phyloP scores from a whole-genome alignment of 2,113 vertebrate genomes.

The Sinosuthora webbiana region DNA sequence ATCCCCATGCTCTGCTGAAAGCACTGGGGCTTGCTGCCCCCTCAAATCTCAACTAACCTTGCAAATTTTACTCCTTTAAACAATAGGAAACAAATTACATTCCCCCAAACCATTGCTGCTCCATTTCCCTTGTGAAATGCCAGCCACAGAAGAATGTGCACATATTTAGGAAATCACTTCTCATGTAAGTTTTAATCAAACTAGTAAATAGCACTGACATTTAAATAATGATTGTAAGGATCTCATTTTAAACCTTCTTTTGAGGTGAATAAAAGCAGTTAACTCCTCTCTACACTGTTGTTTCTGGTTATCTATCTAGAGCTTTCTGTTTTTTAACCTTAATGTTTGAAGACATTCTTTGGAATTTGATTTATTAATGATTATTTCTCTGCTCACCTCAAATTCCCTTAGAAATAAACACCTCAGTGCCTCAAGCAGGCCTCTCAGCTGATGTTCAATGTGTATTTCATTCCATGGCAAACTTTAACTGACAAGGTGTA shows the following conservation, averaged over 20 bases:
- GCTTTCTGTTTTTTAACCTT: background rate
- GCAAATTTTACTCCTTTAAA: background rate
- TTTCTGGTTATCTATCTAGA: background rate
- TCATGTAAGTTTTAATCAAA: background rate
- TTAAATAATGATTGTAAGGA: background rate
- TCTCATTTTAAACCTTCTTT: background rate
- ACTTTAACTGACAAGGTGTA: background rate
- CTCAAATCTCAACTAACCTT: background rate
- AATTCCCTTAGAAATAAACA: background rate
- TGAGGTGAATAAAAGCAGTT: background rate
- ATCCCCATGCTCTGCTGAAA: background rate
- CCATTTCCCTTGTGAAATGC: background rate
- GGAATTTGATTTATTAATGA: background rate
- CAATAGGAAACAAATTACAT: background rate
- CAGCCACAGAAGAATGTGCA: background rate
- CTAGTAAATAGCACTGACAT: background rate
- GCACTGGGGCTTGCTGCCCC: fast-evolving
- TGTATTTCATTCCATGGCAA: background rate
- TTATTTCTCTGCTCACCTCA: background rate
- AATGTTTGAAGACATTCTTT: background rate
- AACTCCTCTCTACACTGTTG: background rate
- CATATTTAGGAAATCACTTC: background rate
- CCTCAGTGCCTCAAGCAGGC: background rate
- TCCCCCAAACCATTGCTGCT: background rate
- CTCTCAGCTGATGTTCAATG: background rate